Percentiles rank a stretch among this genome's conserved stretches.
These are phyloP conservation scores for Sturnira hondurensis DNA, from an alignment of 2,113 vertebrate species.

Conservation along the genomic window DNA sequence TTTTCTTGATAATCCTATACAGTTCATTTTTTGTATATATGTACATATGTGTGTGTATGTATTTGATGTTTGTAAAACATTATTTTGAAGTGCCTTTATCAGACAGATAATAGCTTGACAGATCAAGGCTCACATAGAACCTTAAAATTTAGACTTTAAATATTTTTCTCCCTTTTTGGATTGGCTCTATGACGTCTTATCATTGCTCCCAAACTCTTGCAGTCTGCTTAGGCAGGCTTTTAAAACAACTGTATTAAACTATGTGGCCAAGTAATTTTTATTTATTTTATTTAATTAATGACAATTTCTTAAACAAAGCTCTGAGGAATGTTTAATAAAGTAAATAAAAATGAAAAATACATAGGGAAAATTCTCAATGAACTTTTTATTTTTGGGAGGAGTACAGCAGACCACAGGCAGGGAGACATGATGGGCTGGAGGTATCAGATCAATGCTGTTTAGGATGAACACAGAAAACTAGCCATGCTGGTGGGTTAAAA, in stretches of 20 bases:
- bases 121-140: background rate
- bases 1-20: background rate
- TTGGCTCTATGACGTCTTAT: background rate
- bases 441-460: background rate
- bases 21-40: background rate
- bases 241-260: no score
- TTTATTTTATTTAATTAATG: background rate
- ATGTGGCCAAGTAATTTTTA: no score
- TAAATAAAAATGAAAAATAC: background rate
- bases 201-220: background rate
- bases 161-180: background rate
- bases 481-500: background rate
- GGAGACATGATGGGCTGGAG: background rate
- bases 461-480: background rate
- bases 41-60: background rate
- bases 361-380: background rate
- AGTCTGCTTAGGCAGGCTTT: no score
- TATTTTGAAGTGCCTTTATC: background rate
- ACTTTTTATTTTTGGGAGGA: background rate
- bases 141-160: background rate
- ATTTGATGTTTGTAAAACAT: background rate
- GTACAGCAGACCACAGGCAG: background rate
- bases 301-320: no score
- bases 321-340: background rate
- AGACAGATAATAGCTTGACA: background rate